Percentiles rank a stretch among this genome's conserved stretches.
These are phyloP conservation scores for Bombyx huttoni DNA, from an alignment of 2,888 invertebrate genomes.

Conservation along the genomic window DNA sequence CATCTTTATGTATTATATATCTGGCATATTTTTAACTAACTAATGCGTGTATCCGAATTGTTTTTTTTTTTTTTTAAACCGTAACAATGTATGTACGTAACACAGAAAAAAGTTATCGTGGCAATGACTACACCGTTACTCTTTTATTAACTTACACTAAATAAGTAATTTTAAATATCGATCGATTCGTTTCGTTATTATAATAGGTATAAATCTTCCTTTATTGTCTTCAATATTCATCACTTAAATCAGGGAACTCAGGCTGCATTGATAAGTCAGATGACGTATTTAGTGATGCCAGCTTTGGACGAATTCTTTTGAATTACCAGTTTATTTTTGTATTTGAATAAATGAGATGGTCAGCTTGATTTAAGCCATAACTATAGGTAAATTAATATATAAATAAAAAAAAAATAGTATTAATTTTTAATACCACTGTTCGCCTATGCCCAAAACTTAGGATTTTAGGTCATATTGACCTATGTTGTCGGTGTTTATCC, in stretches of 20 bases:
- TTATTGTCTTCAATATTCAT: conserved; percentile 69
- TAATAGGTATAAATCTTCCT: conserved; percentile 67
- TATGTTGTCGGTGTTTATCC: no score
- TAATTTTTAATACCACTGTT: no score
- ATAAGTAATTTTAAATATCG: conserved; percentile 57
- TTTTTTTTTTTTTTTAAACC: conserved; percentile 24
- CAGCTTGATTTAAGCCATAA: no score
- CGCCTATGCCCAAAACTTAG: no score
- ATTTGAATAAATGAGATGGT: no score
- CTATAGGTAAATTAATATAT: no score
- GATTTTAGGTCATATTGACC: no score
- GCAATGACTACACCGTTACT: conserved; percentile 32
- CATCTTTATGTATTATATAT: no score
- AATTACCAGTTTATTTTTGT: no score
- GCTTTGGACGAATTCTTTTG: no score
- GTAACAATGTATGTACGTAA: conserved; percentile 1
- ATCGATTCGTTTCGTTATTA: conserved; percentile 59
- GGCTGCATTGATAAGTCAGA: conserved; percentile 5
- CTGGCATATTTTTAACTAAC: neutral
- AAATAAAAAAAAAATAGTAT: no score
- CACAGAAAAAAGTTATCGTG: conserved; percentile 17
- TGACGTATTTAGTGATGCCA: conserved; percentile 12
- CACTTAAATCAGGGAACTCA: conserved; percentile 41
- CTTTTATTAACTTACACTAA: conserved; percentile 49
- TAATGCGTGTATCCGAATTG: conserved; percentile 23